phyloP scores from a whole-genome alignment of 2,113 vertebrate species.

The Emydocephalus ijimae region DNA sequence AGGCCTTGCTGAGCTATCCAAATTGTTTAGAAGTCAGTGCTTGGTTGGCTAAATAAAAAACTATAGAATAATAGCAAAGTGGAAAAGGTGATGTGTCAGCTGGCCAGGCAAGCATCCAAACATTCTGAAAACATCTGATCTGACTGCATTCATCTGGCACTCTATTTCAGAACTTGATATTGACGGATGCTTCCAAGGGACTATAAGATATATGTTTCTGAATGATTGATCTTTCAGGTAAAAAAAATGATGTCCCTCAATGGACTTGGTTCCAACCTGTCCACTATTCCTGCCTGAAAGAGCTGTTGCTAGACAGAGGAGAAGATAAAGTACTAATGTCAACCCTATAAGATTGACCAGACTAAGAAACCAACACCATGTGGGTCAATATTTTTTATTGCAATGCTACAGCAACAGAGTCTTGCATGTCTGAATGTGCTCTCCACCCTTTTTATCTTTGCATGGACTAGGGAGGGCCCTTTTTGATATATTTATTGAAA shows the following conservation, averaged over 20 bases:
- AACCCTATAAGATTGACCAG: not conserved
- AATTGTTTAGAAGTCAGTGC: constrained; percentile 12
- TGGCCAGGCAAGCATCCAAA: not conserved
- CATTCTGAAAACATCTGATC: constrained; percentile 21
- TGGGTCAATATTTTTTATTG: not conserved
- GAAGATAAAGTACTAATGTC: not conserved
- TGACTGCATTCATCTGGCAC: not conserved
- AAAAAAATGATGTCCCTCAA: not conserved
- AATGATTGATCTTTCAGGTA: not conserved
- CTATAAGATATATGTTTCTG: not conserved
- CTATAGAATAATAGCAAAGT: not conserved
- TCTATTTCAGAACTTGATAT: not conserved
- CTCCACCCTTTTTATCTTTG: not conserved
- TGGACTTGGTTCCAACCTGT: not conserved
- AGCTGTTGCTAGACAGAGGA: not conserved
- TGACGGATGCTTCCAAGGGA: not conserved
- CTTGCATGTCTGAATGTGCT: not conserved
- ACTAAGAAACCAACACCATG: not conserved
- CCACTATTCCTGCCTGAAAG: not conserved
- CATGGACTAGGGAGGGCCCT: not conserved
- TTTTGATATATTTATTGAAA: not conserved
- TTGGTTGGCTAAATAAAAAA: constrained; percentile 25
- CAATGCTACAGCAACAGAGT: not conserved
- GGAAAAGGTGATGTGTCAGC: not conserved
- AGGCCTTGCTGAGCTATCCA: constrained; percentile 1